Evolutionary conservation across 2,113 vertebrate genomes (phyloP), one percentile per base, ranked within the genome.

Genomic region (Caranx melampygus): DNA sequence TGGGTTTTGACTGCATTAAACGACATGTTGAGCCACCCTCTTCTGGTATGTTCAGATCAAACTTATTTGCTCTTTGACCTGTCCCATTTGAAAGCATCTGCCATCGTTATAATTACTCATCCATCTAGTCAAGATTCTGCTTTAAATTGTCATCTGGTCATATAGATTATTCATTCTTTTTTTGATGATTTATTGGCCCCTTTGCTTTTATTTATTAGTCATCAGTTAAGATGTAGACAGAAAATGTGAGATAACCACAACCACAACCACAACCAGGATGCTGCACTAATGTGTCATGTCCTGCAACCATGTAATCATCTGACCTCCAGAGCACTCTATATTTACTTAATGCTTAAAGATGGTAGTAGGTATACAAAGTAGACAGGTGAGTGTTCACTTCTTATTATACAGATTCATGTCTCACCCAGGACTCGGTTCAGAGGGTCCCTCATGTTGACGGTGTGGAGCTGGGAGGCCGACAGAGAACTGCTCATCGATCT

Each of bases 401-500:
- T 26, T 26, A 26, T 26, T 26, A 26, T 26, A 26, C 26, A 26
- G 26, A 26, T 26, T 26, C 13, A 47, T 40, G 15, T 65, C 96
- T 95, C 92, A 99, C 98, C 97, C 33, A 99, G 92, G 67, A 99
- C 97, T 61, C 97, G 81, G 93, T 99, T 99, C 66, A 99, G 95
- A 0, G 98, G 98, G 83, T 99, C 97, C 79, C 96, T 95, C 97
- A 99, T 99, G 95, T 97, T 99, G 89, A 99, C 96, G 0, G 97
- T 97, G 93, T 99, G 98, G 1, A 99, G 97, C 92, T 99, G 98
- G 37, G 98, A 98, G 69, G 98, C 97, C 0, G 98, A 99, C 2
- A 99, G 95, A 0, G 97, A 99, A 88, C 92, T 98, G 94, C 96
- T 99, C 97, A 99, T 99, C 0, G 97, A 96, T 21, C 97, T 95